Percentiles rank a stretch among this genome's conserved stretches.
Evolutionary conservation across 2,113 vertebrate species (phyloP).

Genomic region (Phaethon lepturus): DNA sequence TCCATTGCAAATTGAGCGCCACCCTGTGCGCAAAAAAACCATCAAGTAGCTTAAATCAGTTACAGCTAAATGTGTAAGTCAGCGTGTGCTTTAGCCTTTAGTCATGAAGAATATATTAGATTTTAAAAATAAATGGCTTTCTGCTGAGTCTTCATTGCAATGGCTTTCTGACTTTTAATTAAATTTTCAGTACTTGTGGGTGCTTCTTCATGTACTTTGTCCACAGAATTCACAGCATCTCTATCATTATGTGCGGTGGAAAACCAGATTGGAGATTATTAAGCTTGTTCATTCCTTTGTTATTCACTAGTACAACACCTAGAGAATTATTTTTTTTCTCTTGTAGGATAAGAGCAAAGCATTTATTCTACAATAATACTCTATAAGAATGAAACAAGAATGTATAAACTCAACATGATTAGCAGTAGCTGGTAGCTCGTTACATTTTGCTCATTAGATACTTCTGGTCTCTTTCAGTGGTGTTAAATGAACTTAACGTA

Average conservation of each 20-base stretch:
- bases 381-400: slow-evolving; percentile 70
- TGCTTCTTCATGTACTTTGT: slow-evolving; percentile 78
- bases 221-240: slow-evolving; percentile 74
- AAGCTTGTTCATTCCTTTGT: slow-evolving; percentile 84
- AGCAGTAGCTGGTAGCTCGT: slow-evolving; percentile 72
- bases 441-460: slow-evolving; percentile 79
- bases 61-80: slow-evolving; percentile 92
- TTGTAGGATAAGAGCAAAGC: slow-evolving; percentile 72
- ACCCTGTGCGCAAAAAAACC: slow-evolving; percentile 89
- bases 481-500: slow-evolving; percentile 81
- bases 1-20: slow-evolving; percentile 90
- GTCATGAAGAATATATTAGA: slow-evolving; percentile 91
- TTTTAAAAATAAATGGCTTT: slow-evolving; percentile 95
- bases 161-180: slow-evolving; percentile 94
- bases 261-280: slow-evolving; percentile 79
- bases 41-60: slow-evolving; percentile 88
- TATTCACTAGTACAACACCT: slow-evolving; percentile 67
- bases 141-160: slow-evolving; percentile 85
- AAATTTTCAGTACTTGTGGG: slow-evolving; percentile 87
- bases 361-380: slow-evolving; percentile 70
- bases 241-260: slow-evolving; percentile 74
- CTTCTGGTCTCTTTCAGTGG: slow-evolving; percentile 78
- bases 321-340: slow-evolving; percentile 64
- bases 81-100: slow-evolving; percentile 89
- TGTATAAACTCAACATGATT: slow-evolving; percentile 74